phyloP scores from a whole-genome alignment of 2,113 vertebrate species.

The Pungitius pungitius region DNA sequence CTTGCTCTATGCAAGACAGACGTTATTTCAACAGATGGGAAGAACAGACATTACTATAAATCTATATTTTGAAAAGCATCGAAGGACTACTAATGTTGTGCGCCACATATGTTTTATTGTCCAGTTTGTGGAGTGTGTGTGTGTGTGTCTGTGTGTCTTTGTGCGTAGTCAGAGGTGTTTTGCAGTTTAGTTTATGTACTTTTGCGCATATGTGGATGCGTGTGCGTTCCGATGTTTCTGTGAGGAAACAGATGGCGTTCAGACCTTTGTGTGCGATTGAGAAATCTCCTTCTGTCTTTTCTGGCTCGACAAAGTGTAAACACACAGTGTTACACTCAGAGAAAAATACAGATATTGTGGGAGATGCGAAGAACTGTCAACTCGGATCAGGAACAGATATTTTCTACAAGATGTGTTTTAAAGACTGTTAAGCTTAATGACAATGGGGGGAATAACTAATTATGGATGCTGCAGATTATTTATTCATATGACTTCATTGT shows the following conservation, averaged over 20 bases:
- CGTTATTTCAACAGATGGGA: slow-evolving; percentile 79
- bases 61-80: slow-evolving; percentile 55
- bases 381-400: slow-evolving; percentile 33
- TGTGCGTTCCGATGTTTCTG: slow-evolving; percentile 58
- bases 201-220: slow-evolving; percentile 51
- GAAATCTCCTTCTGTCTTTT: slow-evolving; percentile 72
- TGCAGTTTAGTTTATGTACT: slow-evolving; percentile 33
- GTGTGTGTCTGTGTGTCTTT: slow-evolving; percentile 3
- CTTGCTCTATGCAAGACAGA: slow-evolving; percentile 30
- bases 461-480: background rate
- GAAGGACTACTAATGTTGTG: slow-evolving; percentile 60
- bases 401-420: background rate
- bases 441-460: background rate
- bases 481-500: background rate
- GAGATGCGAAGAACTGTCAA: slow-evolving; percentile 33
- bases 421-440: background rate
- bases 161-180: slow-evolving; percentile 24
- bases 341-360: slow-evolving; percentile 55
- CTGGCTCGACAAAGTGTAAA: slow-evolving; percentile 68
- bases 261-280: slow-evolving; percentile 69
- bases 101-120: slow-evolving; percentile 74
- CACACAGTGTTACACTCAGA: slow-evolving; percentile 58
- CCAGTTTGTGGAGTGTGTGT: slow-evolving; percentile 24
- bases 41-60: slow-evolving; percentile 77
- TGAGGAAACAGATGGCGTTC: slow-evolving; percentile 74